Conservation (phyloP, 2,888 invertebrate species). For the Imbricaverruca yamaguchii region DNA sequence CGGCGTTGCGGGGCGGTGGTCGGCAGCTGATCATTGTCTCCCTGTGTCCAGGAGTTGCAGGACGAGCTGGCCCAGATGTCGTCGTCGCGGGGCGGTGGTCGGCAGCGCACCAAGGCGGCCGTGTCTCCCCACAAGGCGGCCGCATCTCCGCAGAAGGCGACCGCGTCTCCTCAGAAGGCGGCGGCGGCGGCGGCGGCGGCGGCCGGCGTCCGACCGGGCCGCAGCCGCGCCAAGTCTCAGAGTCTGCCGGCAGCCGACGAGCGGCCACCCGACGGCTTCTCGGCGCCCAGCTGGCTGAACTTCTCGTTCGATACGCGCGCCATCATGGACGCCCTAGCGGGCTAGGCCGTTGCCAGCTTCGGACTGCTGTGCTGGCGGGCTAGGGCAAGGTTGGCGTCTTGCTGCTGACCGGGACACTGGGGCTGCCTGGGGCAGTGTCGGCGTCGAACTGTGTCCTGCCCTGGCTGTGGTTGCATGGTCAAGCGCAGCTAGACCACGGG, state of each 20-base stretch:
- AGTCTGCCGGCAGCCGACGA: not conserved
- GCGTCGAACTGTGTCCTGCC: too few relatives aligned
- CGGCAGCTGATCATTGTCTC: too few relatives aligned
- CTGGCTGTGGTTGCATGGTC: too few relatives aligned
- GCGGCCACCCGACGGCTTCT: slow-evolving; percentile 3
- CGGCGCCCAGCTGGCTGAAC: slow-evolving; percentile 11
- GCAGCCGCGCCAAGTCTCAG: slow-evolving; percentile 1
- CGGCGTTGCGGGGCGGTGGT: not conserved
- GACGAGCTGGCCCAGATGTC: not conserved
- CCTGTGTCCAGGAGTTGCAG: slow-evolving; percentile 57
- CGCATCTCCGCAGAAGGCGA: not conserved
- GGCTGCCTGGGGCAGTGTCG: too few relatives aligned
- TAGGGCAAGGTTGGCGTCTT: too few relatives aligned
- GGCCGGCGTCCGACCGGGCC: not conserved
- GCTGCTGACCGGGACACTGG: too few relatives aligned
- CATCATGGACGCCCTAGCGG: not conserved
- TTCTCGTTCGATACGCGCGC: not conserved
- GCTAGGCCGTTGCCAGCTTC: not conserved
- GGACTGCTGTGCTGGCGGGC: not conserved
- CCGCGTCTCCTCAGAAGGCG: not conserved
- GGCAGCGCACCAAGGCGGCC: not conserved
- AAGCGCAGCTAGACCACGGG: too few relatives aligned
- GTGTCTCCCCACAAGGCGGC: not conserved
- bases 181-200: not conserved
- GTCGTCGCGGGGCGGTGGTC: not conserved